Conservation (phyloP, 1,140 invertebrate genomes). For the Whitmania pigra region DNA sequence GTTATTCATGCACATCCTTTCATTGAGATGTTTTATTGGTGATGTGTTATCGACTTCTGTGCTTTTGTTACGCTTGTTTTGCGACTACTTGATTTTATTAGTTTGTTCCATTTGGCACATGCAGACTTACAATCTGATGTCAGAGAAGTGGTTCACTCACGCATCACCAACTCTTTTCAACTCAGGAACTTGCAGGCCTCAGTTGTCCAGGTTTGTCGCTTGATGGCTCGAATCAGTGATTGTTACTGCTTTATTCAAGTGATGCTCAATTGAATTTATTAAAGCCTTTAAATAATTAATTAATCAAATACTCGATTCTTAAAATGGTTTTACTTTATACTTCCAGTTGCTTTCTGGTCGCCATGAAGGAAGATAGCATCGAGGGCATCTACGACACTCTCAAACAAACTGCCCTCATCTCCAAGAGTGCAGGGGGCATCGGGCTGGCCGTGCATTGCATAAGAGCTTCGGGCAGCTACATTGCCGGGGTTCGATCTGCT, state of each 20-base stretch:
- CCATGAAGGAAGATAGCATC: slow-evolving; percentile 90
- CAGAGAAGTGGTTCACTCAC: slow-evolving; percentile 92
- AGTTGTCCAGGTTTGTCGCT: slow-evolving; percentile 65
- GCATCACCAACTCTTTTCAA: slow-evolving; percentile 93
- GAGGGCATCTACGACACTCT: slow-evolving; percentile 94
- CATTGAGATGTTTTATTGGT: too few species aligned
- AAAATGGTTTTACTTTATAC: slow-evolving; percentile 22
- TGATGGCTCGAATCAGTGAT: background rate
- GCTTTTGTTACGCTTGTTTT: too few species aligned
- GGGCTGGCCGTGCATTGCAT: slow-evolving; percentile 93
- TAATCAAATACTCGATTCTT: background rate
- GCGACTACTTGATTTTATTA: background rate
- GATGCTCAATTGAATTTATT: background rate
- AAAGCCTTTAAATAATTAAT: background rate
- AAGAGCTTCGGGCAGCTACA: slow-evolving; percentile 74
- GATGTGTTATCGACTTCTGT: too few species aligned
- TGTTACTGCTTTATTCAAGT: background rate
- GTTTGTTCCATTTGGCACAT: slow-evolving; percentile 13
- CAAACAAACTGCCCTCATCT: slow-evolving; percentile 78
- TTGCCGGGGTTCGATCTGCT: slow-evolving; percentile 55
- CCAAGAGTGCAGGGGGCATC: slow-evolving; percentile 90
- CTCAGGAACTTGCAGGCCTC: slow-evolving; percentile 76
- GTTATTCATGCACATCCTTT: too few species aligned
- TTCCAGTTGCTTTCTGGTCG: slow-evolving; percentile 77
- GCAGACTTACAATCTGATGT: slow-evolving; percentile 82